Evolutionary conservation across 2,113 vertebrate genomes (phyloP), one percentile per base, ranked within the genome.

Genomic region (Callipepla squamata): DNA sequence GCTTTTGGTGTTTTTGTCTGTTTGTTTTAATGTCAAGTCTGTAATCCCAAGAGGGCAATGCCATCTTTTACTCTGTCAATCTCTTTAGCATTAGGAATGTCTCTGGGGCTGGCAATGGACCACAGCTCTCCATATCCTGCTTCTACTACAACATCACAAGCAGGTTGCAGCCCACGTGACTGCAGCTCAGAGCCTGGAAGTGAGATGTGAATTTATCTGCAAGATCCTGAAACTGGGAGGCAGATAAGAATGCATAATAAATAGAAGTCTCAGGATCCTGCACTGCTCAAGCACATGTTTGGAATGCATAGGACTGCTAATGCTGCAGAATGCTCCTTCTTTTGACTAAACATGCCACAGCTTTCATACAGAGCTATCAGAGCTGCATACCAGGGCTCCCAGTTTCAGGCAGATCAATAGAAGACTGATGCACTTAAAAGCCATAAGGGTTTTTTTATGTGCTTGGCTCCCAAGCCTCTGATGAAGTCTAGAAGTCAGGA

Each of bases 361-460:
- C 38, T 55, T 34, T 94, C 34, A 12, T 73, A 69, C 38, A 30
- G 1, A 23, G 58, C 59, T 68, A 40, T 57, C 61, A 63, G 57
- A 87, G 48, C 57, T 11, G 0, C 45, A 22, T 81, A 69, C 66
- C 30, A 18, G 66, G 57, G 61, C 62, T 87, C 53, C 21, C 8
- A 23, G 18, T 38, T 87, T 84, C n/a, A 79, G 48, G 28, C 34
- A 76, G 70, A 72, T 85, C 66, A 58, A 22, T 42, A 65, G 57
- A 45, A 92, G 51, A 63, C 51, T 65, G 74, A 67, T 63, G 34
- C 19, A 73, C 58, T 26, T 88, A 83, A 92, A 95, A 95, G 23
- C 42, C 86, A 42, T 66, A 13, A 3, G 6, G 5, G 3, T 11
- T 47, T 28, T 82, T 44, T 4, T 28, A 50, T 1, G 0, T 28